Conservation (phyloP, 2,888 invertebrate species). For the Dinocampus coccinellae region DNA sequence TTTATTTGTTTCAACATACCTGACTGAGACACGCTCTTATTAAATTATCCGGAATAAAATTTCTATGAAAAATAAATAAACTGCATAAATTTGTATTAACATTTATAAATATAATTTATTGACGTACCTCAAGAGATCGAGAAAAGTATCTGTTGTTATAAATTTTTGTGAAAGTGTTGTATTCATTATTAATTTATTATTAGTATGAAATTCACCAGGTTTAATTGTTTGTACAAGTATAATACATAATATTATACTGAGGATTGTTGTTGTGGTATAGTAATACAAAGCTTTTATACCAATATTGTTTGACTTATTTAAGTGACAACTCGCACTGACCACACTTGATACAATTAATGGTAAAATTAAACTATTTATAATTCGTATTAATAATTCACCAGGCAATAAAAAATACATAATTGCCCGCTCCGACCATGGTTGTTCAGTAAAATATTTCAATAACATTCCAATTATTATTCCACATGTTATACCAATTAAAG, state of each 20-base stretch:
- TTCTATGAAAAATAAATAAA: slow-evolving; percentile 63
- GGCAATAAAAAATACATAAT: slow-evolving; percentile 95
- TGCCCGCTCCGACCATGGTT: slow-evolving; percentile 82
- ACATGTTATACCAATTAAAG: slow-evolving; percentile 51
- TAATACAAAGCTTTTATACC: slow-evolving; percentile 71
- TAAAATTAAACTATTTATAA: slow-evolving; percentile 94
- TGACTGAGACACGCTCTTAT: slow-evolving; percentile 82
- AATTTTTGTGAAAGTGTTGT: slow-evolving; percentile 70
- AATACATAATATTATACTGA: slow-evolving; percentile 90
- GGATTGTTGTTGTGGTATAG: slow-evolving; percentile 92
- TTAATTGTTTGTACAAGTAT: slow-evolving; percentile 88
- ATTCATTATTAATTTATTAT: slow-evolving; percentile 27
- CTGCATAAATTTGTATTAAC: neutral
- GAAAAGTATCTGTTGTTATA: slow-evolving; percentile 88
- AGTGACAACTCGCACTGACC: slow-evolving; percentile 73
- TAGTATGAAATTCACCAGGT: slow-evolving; percentile 75
- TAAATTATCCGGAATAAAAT: slow-evolving; percentile 92
- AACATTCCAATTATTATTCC: slow-evolving; percentile 54
- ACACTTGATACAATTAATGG: slow-evolving; percentile 93
- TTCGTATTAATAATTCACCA: slow-evolving; percentile 93
- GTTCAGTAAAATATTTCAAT: slow-evolving; percentile 53
- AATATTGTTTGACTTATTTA: slow-evolving; percentile 60
- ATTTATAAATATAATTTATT: slow-evolving; percentile 12
- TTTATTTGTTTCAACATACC: slow-evolving; percentile 49
- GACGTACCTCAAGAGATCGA: slow-evolving; percentile 86